Conservation (phyloP, 2,797 vertebrate genomes). For the Cygnus olor region DNA sequence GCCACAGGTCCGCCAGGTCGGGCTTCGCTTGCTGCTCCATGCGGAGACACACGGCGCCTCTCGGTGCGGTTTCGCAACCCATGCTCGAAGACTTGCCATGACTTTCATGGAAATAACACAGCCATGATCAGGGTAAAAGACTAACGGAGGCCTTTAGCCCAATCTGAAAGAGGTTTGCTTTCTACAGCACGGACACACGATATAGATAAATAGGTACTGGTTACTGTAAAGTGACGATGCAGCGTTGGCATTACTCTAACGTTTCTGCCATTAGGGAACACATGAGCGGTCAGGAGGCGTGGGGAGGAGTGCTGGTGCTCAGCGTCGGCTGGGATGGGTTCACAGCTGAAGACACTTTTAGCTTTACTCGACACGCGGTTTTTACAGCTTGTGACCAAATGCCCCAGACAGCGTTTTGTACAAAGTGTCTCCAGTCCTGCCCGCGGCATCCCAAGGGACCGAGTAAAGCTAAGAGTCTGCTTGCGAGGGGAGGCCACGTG, state of each 20-base stretch:
- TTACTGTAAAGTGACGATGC: conserved; percentile 58
- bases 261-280: background rate
- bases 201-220: background rate
- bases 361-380: background rate
- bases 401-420: background rate
- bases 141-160: conserved; percentile 57
- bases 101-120: conserved; percentile 61
- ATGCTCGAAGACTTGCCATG: conserved; percentile 32
- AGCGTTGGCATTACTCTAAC: background rate
- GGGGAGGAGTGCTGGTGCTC: background rate
- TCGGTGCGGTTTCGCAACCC: background rate
- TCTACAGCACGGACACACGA: background rate
- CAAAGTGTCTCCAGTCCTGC: background rate
- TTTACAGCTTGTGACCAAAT: conserved; percentile 14
- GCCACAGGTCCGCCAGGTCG: background rate
- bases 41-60: background rate
- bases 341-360: background rate
- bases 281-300: fast-evolving
- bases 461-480: conserved; percentile 34
- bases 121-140: conserved; percentile 64
- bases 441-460: background rate
- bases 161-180: conserved; percentile 41
- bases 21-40: too few species aligned
- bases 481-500: background rate
- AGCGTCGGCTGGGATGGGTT: background rate